These are phyloP conservation scores for Tubulanus polymorphus DNA, from an alignment of 2,888 invertebrate species.

Conservation along the genomic window DNA sequence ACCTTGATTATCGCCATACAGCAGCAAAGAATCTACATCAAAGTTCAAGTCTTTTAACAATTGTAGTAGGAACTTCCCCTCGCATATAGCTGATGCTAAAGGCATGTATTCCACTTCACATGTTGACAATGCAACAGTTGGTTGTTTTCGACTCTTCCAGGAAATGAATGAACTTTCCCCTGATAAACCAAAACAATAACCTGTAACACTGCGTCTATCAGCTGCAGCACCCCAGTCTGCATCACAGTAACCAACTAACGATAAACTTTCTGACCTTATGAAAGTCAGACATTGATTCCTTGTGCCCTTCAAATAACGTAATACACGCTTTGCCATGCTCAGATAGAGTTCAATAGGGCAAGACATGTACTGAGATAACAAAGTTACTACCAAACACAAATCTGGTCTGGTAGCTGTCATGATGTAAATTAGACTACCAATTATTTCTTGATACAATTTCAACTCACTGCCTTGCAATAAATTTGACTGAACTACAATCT, in stretches of 20 bases:
- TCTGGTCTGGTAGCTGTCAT: constrained; percentile 11
- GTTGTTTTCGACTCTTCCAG: constrained; percentile 18
- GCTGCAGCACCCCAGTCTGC: neutral
- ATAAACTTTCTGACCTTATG: constrained; percentile 1
- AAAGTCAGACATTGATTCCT: constrained; percentile 1
- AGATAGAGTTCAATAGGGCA: constrained; percentile 2
- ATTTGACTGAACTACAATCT: neutral
- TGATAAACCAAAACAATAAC: constrained; percentile 9
- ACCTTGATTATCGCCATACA: constrained; percentile 11
- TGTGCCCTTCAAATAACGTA: constrained; percentile 10
- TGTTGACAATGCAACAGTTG: constrained; percentile 22
- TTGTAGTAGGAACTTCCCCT: constrained; percentile 14
- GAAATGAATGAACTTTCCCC: constrained; percentile 10
- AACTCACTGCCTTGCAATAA: neutral
- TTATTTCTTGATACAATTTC: constrained; percentile 2
- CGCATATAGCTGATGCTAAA: constrained; percentile 20
- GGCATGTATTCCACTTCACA: constrained; percentile 27
- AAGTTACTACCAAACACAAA: constrained; percentile 7
- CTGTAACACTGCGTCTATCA: constrained; percentile 2
- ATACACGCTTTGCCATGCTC: constrained; percentile 6
- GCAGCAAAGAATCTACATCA: neutral
- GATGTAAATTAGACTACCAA: constrained; percentile 9
- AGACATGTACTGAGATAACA: constrained; percentile 8
- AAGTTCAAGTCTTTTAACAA: constrained; percentile 11
- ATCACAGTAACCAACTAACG: neutral